Evolutionary conservation across 2,797 vertebrate species (phyloP).

Genomic region (Myotis myotis): DNA sequence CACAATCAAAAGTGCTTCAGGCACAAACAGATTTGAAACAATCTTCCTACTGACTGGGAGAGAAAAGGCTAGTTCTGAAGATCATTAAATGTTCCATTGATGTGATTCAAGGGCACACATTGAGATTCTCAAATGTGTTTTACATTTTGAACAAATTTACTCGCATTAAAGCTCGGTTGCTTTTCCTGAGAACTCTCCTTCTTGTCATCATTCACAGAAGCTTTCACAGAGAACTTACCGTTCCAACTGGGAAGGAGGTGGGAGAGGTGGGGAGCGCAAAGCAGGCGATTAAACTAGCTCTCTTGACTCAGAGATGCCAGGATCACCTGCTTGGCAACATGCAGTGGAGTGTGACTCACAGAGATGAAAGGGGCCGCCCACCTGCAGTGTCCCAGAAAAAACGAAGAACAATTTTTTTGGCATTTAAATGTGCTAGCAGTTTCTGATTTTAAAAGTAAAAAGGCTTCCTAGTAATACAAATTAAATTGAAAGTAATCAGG

Average conservation of each 20-base stretch:
- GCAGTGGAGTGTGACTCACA: conserved; percentile 63
- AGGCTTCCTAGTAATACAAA: conserved; percentile 37
- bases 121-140: conserved; percentile 78
- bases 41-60: conserved; percentile 62
- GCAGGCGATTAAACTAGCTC: conserved; percentile 69
- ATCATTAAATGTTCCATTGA: conserved; percentile 69
- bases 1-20: conserved; percentile 65
- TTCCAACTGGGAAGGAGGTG: conserved; percentile 71
- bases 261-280: conserved; percentile 59
- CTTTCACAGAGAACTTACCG: conserved; percentile 66
- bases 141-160: conserved; percentile 70
- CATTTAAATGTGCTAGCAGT: conserved; percentile 59
- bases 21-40: conserved; percentile 67
- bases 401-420: background rate
- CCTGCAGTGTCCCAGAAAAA: conserved; percentile 57
- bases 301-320: conserved; percentile 67
- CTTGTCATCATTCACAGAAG: conserved; percentile 65
- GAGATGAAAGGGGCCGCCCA: conserved; percentile 65
- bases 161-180: conserved; percentile 60
- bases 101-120: conserved; percentile 57
- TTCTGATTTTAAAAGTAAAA: conserved; percentile 23
- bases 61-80: conserved; percentile 54
- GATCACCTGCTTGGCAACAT: conserved; percentile 65
- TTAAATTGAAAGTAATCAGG: conserved; percentile 61
- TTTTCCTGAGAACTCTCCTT: conserved; percentile 74